These are phyloP conservation scores for Archips xylosteana DNA, from an alignment of 2,888 invertebrate genomes.

Conservation along the genomic window DNA sequence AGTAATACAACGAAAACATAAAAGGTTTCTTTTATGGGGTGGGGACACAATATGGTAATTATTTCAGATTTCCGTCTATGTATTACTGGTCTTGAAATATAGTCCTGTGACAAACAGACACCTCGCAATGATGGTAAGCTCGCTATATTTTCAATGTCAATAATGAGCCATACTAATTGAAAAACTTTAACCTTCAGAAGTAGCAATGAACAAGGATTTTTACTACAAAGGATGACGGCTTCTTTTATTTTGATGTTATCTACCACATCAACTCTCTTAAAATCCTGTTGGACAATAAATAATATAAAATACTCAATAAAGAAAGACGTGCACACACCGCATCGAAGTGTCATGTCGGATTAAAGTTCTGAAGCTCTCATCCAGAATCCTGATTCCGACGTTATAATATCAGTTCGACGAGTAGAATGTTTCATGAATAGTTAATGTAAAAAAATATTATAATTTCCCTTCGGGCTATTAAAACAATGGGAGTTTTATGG, in stretches of 20 bases:
- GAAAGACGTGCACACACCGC: conserved; percentile 17
- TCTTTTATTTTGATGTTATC: conserved; percentile 15
- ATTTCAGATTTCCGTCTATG: no score
- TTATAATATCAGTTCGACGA: conserved; percentile 32
- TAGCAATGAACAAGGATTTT: neutral
- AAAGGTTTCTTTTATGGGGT: no score
- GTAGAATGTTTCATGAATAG: conserved; percentile 27
- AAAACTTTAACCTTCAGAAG: no score
- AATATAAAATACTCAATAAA: conserved; percentile 25
- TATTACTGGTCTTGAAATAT: no score
- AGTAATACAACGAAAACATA: no score
- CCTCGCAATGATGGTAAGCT: no score
- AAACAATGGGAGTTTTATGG: conserved; percentile 48
- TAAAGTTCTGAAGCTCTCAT: conserved; percentile 23
- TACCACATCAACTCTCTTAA: conserved; percentile 20
- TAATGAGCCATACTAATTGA: no score
- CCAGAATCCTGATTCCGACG: conserved; percentile 13
- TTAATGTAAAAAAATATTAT: conserved; percentile 42
- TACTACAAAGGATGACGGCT: neutral
- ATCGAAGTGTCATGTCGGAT: conserved; percentile 38
- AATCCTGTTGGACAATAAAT: conserved; percentile 13
- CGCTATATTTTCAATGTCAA: no score
- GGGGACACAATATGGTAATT: no score
- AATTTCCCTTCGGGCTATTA: conserved; percentile 44
- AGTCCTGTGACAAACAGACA: no score